Base-by-base conservation (phyloP, 2,888 invertebrate genomes). In the Drosophila peninsularis region DNA sequence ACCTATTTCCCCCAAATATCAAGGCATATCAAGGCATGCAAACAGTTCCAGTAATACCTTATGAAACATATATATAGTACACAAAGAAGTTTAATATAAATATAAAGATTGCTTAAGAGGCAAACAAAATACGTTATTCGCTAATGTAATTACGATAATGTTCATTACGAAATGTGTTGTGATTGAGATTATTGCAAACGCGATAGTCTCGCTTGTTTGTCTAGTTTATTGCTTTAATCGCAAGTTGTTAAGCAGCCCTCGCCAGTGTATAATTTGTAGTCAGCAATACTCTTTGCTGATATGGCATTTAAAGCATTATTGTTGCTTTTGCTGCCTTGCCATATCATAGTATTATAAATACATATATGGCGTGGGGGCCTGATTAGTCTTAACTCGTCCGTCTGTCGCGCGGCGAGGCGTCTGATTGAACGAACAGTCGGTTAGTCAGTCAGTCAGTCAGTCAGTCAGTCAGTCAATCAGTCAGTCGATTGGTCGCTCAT, bases 241-340 rank as follows among this genome's bases (percentile, higher is more conserved):
- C 0, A 42, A 61, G 24, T 37, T 45, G 19, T 27, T 14, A 14
- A 68, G 37, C 68, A 13, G 24, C 76, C 75, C 75, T 76, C 71
- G 68, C 30, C 39, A 55, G 66, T 62, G 50, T 88, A 80, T 69
- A 75, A 82, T 80, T 86, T 82, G 89, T 74, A 82, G 86, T 88
- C 90, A 88, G 81, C 81, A 71, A 75, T 88, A 75, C 80, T 77
- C 73, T 71, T 58, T 76, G 86, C 89, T 84, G 89, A 85, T 85
- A 90, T 83, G 84, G 84, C 89, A 88, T 90, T 84, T 86, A 86
- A 90, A 79, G 69, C 81, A 86, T 75, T 87, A 71, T 87, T 65
- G 67, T 78, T 63, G 69, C 62, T 79, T 74, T 80, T 74, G 75
- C 74, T 79, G 75, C 71, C 60, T 80, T 58, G 64, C 76, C 61